Evolutionary conservation across 2,797 vertebrate genomes (phyloP).

Genomic region (Spinus pinus): DNA sequence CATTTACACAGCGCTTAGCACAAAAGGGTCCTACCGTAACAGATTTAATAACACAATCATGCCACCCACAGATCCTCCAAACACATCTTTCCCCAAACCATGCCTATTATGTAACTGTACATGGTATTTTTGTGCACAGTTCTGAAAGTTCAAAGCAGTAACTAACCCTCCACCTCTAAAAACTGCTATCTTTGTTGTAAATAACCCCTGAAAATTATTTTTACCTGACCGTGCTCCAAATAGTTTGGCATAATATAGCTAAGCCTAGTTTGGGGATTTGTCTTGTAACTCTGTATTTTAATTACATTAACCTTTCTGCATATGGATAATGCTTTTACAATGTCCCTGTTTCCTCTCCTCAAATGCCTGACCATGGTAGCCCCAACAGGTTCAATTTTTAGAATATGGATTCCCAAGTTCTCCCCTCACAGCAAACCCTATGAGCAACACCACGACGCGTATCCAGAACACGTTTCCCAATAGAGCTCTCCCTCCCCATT

Average conservation of each 20-base stretch:
- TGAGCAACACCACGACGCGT: fast-evolving
- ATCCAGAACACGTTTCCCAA: not conserved
- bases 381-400: not conserved
- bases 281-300: not conserved
- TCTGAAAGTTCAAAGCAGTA: slow-evolving; percentile 31
- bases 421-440: not conserved
- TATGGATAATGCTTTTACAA: not conserved
- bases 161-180: slow-evolving; percentile 2
- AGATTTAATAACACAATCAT: slow-evolving; percentile 41
- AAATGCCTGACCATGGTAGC: not conserved
- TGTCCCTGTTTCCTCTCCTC: not conserved
- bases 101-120: slow-evolving; percentile 26
- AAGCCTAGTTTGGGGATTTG: not conserved
- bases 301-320: not conserved
- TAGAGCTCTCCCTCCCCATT: not conserved
- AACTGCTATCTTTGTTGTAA: not conserved
- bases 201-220: slow-evolving; percentile 17
- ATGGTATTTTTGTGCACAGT: not conserved
- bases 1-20: not conserved
- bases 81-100: slow-evolving; percentile 18
- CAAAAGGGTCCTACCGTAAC: slow-evolving; percentile 37
- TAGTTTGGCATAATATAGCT: not conserved
- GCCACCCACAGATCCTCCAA: slow-evolving; percentile 35
- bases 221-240: not conserved
- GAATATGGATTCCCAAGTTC: not conserved